Evolutionary conservation across 1,140 invertebrate genomes (phyloP).

Genomic region (Drosophila pectinifera): DNA sequence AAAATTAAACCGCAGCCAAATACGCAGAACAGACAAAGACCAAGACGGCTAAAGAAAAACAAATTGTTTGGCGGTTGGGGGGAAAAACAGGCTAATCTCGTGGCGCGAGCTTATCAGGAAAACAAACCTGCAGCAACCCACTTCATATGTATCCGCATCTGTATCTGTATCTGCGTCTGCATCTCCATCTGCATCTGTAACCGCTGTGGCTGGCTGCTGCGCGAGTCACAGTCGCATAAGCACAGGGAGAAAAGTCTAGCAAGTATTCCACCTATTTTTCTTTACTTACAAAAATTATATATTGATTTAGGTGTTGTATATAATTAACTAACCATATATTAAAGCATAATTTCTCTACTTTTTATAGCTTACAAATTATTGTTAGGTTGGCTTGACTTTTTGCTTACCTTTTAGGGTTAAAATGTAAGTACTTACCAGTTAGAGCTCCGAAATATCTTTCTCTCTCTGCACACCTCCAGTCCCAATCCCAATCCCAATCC

Average conservation of each 20-base stretch:
- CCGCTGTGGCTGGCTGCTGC: conserved; percentile 48
- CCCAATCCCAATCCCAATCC: conserved; percentile 30
- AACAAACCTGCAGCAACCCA: conserved; percentile 78
- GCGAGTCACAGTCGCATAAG: conserved; percentile 20
- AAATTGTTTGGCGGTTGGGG: conserved; percentile 9
- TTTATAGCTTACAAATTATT: too few species aligned
- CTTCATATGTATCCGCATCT: conserved; percentile 69
- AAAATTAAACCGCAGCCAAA: conserved; percentile 76
- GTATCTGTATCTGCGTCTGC: conserved; percentile 30
- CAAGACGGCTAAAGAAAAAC: conserved; percentile 16
- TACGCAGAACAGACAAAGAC: conserved; percentile 55
- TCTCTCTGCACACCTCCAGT: conserved; percentile 11
- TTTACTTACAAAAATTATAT: too few species aligned
- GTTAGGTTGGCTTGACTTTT: too few species aligned
- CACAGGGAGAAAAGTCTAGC: not conserved
- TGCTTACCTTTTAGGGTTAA: too few species aligned
- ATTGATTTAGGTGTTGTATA: too few species aligned
- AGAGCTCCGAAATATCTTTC: not conserved
- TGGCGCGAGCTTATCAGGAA: conserved; percentile 70
- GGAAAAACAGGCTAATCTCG: conserved; percentile 61
- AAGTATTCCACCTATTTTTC: too few species aligned
- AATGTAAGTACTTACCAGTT: too few species aligned
- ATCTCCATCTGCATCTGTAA: conserved; percentile 51
- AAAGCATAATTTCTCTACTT: too few species aligned
- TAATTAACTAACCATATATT: too few species aligned